These are phyloP conservation scores for Philopotamus ludificatus DNA, from an alignment of 1,140 invertebrate species.

Conservation along the genomic window DNA sequence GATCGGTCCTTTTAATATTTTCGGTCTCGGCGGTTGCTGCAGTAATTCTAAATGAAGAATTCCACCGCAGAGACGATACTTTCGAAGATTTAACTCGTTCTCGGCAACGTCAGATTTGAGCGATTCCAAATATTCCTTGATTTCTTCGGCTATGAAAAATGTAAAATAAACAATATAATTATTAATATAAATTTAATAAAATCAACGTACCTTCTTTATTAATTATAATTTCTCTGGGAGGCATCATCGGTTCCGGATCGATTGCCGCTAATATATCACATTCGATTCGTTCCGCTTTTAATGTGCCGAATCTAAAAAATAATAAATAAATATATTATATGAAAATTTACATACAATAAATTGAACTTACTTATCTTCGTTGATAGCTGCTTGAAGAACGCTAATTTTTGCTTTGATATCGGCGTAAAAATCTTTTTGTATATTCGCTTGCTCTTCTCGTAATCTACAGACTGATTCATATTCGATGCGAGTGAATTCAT, in stretches of 20 bases:
- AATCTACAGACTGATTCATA: conserved; percentile 46
- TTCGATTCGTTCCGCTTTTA: conserved; percentile 50
- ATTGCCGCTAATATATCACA: conserved; percentile 48
- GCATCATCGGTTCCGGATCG: conserved; percentile 46
- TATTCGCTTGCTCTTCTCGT: conserved; percentile 47
- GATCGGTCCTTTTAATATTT: conserved; percentile 44
- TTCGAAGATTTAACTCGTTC: conserved; percentile 50
- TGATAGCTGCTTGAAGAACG: conserved; percentile 48
- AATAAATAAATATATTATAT: not conserved
- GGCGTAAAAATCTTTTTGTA: conserved; percentile 47
- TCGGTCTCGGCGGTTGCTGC: conserved; percentile 50
- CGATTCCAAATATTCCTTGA: conserved; percentile 46
- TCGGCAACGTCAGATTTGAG: conserved; percentile 42
- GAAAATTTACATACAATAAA: not conserved
- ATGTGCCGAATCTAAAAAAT: conserved; percentile 47
- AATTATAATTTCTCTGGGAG: conserved; percentile 47
- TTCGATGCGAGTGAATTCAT: conserved; percentile 49
- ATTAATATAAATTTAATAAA: too few relatives aligned
- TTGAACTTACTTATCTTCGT: conserved; percentile 47
- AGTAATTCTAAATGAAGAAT: conserved; percentile 49
- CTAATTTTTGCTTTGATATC: conserved; percentile 46
- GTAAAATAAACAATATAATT: not conserved
- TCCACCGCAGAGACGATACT: conserved; percentile 47
- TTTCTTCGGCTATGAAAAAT: conserved; percentile 45
- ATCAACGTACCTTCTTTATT: conserved; percentile 46